Base-by-base conservation (phyloP, 35 echinoderm and acorn worm species). In the Heliocidaris tuberculata region DNA sequence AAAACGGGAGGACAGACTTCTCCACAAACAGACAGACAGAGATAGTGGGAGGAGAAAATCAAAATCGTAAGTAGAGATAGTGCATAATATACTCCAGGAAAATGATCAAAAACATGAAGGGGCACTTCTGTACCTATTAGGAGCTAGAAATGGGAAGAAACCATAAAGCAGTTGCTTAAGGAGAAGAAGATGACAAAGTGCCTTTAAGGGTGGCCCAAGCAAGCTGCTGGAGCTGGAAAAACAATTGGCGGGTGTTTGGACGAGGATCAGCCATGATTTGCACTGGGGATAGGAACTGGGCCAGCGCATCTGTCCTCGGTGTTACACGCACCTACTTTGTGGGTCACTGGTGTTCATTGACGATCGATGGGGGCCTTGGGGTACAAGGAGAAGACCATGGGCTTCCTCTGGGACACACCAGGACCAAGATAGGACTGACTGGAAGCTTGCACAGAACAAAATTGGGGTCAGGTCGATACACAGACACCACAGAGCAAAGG, bases 281-380 rank as follows among this genome's bases (percentile, higher is more conserved):
- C 87, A 48, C 87, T 24, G 87, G 87, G 87, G 87, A 32, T 48
- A 89, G 87, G 87, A 89, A 47, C 87, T 89, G 87, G 87, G 87
- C 87, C 87, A 89, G 31, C 87, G 87, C 87, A 89, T 89, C 87
- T 89, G 87, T 89, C 87, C 87, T 89, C 87, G 87, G 87, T 89
- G 87, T 89, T 89, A 89, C 87, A 48, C 87, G 87, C 87, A 89
- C 87, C 87, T 48, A 89, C 31, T 89, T 47, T 89, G 47, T 89
- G 87, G 87, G 87, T 89, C 87, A 89, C 32, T 89, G 87, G 47
- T 89, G 87, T 48, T 48, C 87, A 89, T 13, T 48, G 87, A 89
- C 7, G 87, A 89, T 89, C 87, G 87, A 89, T 48, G 87, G 47
- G 87, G 87, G 87, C 87, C 87, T 89, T 32, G 87, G 87, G 87